Base-by-base conservation (phyloP, 2,113 vertebrate species). In the Probosciger aterrimus region DNA sequence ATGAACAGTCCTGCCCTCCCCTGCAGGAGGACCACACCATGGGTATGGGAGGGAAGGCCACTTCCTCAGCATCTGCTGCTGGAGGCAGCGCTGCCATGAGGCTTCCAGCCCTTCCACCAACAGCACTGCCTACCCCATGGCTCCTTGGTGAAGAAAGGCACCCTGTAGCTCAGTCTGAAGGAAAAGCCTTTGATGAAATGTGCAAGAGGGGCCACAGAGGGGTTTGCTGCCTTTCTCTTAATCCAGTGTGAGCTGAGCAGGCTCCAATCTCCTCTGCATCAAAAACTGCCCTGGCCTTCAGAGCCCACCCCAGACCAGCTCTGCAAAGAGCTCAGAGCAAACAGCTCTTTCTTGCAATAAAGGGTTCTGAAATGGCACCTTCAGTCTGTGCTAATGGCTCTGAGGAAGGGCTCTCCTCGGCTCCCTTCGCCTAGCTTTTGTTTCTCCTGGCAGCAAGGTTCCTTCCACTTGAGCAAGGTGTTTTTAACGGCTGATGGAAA, bases 401-500 rank as follows among this genome's bases (percentile, higher is more conserved):
- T 33, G 76, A 81, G 55, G 49, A 73, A 18, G 37, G 53, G 46
- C 43, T 8, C 65, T 81, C 50, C 68, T 37, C 3, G 0, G 47
- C 23, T 43, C 68, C 65, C 76, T 92, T 5, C 14, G 47, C 78
- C 82, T 78, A 82, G n/a, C 82, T 79, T 75, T 75, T 86, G 82
- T n/a, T 73, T 31, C 86, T 92, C 35, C 91, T 52, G 86, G 83
- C 86, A 93, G 92, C 50, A 13, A 11, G 39, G 63, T 77, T 78
- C 63, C 35, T 30, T 83, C 69, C 43, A 30, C 64, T 67, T 9
- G 1, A 87, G 65, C 0, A 0, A 75, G 91, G 81, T 27, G 2
- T 59, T 94, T 92, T 64, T 59, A 90, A 83, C 2, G 20, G 73
- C 84, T 95, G 95, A 96, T 75, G 57, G 63, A 95, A 94, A 92